Base-by-base conservation (phyloP, 2,113 vertebrate genomes). In the Pachypanchax playfairii region DNA sequence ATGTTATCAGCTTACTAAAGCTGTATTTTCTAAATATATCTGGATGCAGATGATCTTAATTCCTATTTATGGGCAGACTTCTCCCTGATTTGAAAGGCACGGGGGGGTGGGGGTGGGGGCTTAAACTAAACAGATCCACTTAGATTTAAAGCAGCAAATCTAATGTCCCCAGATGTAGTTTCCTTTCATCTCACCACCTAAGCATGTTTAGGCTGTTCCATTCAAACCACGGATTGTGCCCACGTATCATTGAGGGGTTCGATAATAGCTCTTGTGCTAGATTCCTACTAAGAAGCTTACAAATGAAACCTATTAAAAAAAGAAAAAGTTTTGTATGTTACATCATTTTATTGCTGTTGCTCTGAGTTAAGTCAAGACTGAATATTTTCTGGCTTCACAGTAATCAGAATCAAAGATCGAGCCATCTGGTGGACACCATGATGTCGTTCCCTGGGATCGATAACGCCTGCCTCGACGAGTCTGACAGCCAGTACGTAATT, bases 391-490 rank as follows among this genome's bases (percentile, higher is more conserved):
- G 28, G 1, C 41, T 79, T 56, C 43, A 70, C 78, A 98, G 97
- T 64, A 93, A 95, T 82, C 91, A 89, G 68, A 93, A 98, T 78
- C 81, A 90, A 49, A 90, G 61, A 61, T 93, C 94, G 15, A 70
- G 73, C 47, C 46, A 36, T 20, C 85, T 99, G 72, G 90, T 90
- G 10, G 86, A 94, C 50, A 77, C 91, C 0, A 92, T 99, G 93
- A 87, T 94, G 87, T 90, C 92, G 60, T 95, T 91, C 86, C 96
- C 96, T 29, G 96, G 96, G 66, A 93, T 95, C 0, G 95, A 97
- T 87, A 93, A 92, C 42, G 41, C 73, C 0, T 98, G 96, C 86
- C 75, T 95, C 74, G n/a, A 75, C 35, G 63, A 75, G 35, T 76
- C 81, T 5, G 35, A 70, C 38, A 73, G 70, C 52, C 31, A n/a